Conservation (phyloP, 2,797 vertebrate genomes). For the Ctenosaura bakeri region DNA sequence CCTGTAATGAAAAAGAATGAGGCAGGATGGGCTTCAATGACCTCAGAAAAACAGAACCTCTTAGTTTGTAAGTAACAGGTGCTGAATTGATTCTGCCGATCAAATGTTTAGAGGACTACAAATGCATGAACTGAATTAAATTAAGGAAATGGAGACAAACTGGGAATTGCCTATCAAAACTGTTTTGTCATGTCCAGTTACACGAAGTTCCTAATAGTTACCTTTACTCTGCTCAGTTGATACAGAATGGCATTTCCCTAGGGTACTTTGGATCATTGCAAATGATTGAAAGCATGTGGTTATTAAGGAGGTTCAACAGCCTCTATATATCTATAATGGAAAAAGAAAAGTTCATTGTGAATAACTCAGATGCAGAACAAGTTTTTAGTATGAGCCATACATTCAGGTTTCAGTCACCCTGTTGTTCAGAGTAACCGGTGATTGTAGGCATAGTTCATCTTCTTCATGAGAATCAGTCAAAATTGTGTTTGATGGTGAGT, state of each 20-base stretch:
- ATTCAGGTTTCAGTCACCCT: background rate
- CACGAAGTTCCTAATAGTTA: background rate
- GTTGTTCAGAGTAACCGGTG: background rate
- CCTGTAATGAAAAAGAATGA: background rate
- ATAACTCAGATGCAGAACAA: background rate
- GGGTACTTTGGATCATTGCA: slow-evolving; percentile 25
- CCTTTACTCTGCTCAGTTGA: slow-evolving; percentile 36
- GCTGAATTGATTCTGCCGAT: slow-evolving; percentile 29
- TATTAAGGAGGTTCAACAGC: slow-evolving; percentile 21
- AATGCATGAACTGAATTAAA: slow-evolving; percentile 33
- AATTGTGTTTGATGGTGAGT: background rate
- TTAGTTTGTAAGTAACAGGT: slow-evolving; percentile 30
- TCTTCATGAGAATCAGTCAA: background rate
- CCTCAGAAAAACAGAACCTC: slow-evolving; percentile 17
- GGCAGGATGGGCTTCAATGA: background rate
- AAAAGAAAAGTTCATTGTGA: slow-evolving; percentile 22
- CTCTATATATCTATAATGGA: slow-evolving; percentile 18
- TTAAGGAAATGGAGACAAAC: slow-evolving; percentile 30
- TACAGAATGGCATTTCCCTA: slow-evolving; percentile 10
- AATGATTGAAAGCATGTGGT: background rate
- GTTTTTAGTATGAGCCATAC: background rate
- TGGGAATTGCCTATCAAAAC: slow-evolving; percentile 41
- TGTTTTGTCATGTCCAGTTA: slow-evolving; percentile 27
- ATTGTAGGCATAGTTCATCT: background rate
- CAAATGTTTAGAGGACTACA: slow-evolving; percentile 43